Evolutionary conservation across 2,797 vertebrate genomes (phyloP), one percentile per base, ranked within the genome.

Genomic region (Oreochromis grahami): DNA sequence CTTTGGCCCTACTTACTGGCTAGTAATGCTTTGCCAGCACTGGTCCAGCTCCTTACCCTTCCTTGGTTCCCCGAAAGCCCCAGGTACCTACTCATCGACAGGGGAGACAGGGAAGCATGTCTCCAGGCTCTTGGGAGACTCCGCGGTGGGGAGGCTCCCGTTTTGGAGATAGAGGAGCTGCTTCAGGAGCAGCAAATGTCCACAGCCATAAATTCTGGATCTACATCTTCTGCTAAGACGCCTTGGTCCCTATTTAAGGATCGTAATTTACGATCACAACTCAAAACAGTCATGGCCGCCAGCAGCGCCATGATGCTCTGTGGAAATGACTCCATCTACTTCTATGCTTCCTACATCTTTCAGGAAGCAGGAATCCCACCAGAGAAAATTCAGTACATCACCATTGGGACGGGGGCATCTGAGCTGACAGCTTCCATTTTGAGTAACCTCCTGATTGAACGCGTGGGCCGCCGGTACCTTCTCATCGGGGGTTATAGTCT

Each of bases 41-140:
- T 97, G 8, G 92, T 99, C 51, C 98, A 99, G 95, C 92, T 99
- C 9, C 38, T 94, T 1, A 94, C 95, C 52, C 87, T 99, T 63
- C 98, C 98, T 29, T 98, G 97, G 96, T 94, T 98, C 83, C 97
- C 98, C 0, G 98, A 99, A 89, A 99, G 98, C 86, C 98, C 97
- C 2, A 96, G 97, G 3, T 98, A 97, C 89, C 96, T 99, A 10
- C 95, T 99, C 87, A 98, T 98, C 12, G 98, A 99, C 93, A 76
- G 87, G 19, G 97, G 96, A 5, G 97, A 99, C 80, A 89, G 82
- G 10, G 94, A 96, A 8, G 96, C 96, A 6, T 99, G 98, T 60
- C 45, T 90, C 79, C 34, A 51, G 93, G 98, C 98, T 0, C 95
- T 98, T 56, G 90, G 50, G 19, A 94, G 93, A 79, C 94, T 99